Base-by-base conservation (phyloP, 2,797 vertebrate genomes). In the Hyperoplus lanceolatus region DNA sequence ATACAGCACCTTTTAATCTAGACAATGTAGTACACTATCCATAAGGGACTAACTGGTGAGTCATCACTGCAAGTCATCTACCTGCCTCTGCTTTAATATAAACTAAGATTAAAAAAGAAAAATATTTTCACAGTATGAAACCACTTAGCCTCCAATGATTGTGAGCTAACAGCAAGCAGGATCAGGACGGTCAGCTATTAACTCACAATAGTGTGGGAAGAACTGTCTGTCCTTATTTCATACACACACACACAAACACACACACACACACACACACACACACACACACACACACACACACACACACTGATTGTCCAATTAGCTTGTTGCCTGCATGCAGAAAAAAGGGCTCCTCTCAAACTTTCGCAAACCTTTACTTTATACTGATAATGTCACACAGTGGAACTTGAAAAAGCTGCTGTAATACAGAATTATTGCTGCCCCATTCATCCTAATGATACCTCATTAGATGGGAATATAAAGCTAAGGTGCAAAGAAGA, bases 201-300 rank as follows among this genome's bases (percentile, higher is more conserved):
- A 79, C 67, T 74, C 75, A 70, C 51, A 54, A 87, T 82, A 82
- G 29, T 51, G 56, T 77, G 80, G 86, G 79, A 68, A 49, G 56
- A 61, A 41, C 69, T 77, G 77, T 80, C 73, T 49, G 60, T 63
- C 70, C 60, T 81, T 56, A 64, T 79, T 39, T 39, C 38, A 39
- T 38, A 16, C 56, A 57, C 36, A 57, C 43, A 49, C 75, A 48
- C 68, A 57, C 60, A 56, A 39, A 70, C 54, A 4, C 72, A 54
- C 41, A 53, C 41, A 75, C 51, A 64, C 69, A 70, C 57, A 71
- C 61, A 56, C 56, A 58, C 38, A 39, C 56, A 16, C 56, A 58
- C 36, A 58, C 43, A 49, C 75, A 48, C 70, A 57, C 57, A 54
- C 43, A 73, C 59, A 4, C 29, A 53, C 54, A 51, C 70, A 58